These are phyloP conservation scores for Cheirogaleus major DNA, from an alignment of 2,797 vertebrate genomes.

Conservation along the genomic window DNA sequence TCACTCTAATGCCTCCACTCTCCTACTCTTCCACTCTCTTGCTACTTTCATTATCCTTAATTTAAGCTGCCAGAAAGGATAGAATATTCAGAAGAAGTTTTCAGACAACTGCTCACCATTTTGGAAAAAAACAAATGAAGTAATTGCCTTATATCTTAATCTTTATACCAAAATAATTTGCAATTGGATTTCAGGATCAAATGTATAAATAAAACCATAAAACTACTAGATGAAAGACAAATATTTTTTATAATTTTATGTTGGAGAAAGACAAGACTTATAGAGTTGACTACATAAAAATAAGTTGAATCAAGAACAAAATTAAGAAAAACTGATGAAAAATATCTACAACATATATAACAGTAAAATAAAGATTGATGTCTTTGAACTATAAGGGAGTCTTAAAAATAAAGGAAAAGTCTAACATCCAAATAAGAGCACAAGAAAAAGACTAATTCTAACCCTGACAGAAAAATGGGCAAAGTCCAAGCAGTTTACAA, in stretches of 20 bases:
- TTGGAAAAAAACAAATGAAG: background rate
- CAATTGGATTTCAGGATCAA: background rate
- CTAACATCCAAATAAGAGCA: background rate
- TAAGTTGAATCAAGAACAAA: background rate
- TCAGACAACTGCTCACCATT: background rate
- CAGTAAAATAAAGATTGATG: background rate
- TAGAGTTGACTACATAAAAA: background rate
- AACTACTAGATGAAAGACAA: background rate
- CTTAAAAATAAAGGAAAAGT: background rate
- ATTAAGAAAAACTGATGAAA: background rate
- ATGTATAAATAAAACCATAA: constrained; percentile 16
- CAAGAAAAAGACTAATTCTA: background rate
- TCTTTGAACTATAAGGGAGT: background rate
- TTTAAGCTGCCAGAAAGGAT: background rate
- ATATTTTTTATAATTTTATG: background rate
- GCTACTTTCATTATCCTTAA: background rate
- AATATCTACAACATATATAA: background rate
- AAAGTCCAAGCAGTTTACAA: background rate
- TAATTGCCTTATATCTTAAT: background rate
- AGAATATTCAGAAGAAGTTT: background rate
- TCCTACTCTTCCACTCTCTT: background rate
- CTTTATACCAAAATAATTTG: background rate
- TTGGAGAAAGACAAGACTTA: background rate
- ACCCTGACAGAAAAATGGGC: background rate
- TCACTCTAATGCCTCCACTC: background rate